Evolutionary conservation across 2,888 invertebrate species (phyloP).

Genomic region (Drosophila merina): DNA sequence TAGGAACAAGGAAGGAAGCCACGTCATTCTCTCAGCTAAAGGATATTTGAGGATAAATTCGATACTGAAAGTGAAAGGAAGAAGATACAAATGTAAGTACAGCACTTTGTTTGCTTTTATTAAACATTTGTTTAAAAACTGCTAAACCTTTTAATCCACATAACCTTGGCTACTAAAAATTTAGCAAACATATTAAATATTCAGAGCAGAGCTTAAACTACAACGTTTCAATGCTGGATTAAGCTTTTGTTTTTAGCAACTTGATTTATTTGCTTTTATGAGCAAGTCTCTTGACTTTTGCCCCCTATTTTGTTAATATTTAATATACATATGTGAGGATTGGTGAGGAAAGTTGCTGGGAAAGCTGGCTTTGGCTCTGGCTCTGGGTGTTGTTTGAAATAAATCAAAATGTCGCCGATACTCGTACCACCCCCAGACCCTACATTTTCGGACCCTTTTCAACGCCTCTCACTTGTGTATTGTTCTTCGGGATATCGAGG

Average conservation of each 20-base stretch:
- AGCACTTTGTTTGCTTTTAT: too few species aligned
- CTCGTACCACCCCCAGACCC: conserved; percentile 11
- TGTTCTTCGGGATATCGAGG: conserved; percentile 33
- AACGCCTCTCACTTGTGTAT: conserved; percentile 12
- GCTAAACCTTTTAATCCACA: too few species aligned
- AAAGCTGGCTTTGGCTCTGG: conserved; percentile 39
- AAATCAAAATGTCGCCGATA: conserved; percentile 74
- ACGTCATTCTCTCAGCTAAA: too few species aligned
- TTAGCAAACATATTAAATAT: too few species aligned
- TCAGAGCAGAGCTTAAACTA: neutral
- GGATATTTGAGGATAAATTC: too few species aligned
- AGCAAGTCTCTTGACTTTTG: neutral
- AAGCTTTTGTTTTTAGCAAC: too few species aligned
- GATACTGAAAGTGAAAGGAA: too few species aligned
- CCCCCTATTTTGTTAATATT: neutral
- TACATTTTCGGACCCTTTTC: conserved; percentile 6
- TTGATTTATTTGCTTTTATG: neutral
- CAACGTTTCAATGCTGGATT: neutral
- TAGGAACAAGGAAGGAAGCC: too few species aligned
- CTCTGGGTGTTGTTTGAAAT: conserved; percentile 66
- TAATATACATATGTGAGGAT: neutral
- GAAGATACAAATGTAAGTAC: too few species aligned
- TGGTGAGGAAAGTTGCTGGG: conserved; percentile 24
- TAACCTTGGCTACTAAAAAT: too few species aligned
- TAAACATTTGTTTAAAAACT: too few species aligned